Conservation (phyloP, 2,888 invertebrate species). For the Beris morrisii region DNA sequence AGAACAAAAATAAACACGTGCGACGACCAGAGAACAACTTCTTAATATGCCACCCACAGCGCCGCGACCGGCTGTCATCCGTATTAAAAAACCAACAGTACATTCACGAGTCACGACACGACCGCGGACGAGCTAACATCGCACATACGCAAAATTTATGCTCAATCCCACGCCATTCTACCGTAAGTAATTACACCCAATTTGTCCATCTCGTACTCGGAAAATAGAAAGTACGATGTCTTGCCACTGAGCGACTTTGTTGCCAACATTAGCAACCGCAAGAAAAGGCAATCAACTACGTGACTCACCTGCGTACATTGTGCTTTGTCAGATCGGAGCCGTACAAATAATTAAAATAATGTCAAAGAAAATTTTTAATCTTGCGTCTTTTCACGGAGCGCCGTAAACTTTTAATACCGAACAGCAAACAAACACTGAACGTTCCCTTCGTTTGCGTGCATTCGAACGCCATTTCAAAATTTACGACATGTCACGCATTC, state of each 20-base stretch:
- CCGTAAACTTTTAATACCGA: conserved; percentile 13
- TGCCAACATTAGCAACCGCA: background rate
- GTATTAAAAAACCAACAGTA: too few relatives aligned
- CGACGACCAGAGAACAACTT: background rate
- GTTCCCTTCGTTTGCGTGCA: conserved; percentile 7
- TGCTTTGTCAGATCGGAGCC: background rate
- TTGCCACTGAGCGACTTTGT: background rate
- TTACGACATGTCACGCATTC: conserved; percentile 32
- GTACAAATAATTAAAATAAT: background rate
- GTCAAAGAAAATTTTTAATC: conserved; percentile 1
- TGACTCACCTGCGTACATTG: conserved; percentile 24
- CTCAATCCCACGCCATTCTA: background rate
- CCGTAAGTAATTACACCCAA: background rate
- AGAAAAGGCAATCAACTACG: background rate
- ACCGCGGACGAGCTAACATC: too few relatives aligned
- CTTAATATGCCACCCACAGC: background rate
- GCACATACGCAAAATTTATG: too few relatives aligned
- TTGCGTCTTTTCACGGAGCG: background rate
- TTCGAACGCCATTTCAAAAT: conserved; percentile 28
- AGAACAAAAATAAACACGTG: background rate
- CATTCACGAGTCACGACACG: too few relatives aligned
- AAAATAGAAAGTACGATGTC: too few relatives aligned
- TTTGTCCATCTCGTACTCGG: background rate
- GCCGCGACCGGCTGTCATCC: too few relatives aligned
- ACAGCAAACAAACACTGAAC: conserved; percentile 10